These are phyloP conservation scores for Peromyscus nudipes DNA, from an alignment of 2,797 vertebrate species.

Conservation along the genomic window DNA sequence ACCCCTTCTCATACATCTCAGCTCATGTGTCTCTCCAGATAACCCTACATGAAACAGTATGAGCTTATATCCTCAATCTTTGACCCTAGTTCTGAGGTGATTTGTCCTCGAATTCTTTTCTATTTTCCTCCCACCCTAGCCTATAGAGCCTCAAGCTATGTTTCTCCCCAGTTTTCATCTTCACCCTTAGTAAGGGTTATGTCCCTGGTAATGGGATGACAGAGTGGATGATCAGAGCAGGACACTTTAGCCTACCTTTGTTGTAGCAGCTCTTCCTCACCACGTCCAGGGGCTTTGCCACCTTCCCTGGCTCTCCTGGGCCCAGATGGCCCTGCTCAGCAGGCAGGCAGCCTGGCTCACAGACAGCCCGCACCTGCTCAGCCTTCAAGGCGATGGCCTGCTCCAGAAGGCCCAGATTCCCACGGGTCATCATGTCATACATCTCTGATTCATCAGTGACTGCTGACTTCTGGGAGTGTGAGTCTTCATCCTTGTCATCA, in stretches of 20 bases:
- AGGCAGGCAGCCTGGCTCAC: conserved; percentile 90
- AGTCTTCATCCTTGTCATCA: conserved; percentile 93
- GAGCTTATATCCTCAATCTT: not conserved
- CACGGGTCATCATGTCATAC: conserved; percentile 96
- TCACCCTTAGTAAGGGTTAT: not conserved
- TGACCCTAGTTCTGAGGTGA: not conserved
- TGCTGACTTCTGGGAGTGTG: conserved; percentile 92
- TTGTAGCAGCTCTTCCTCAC: conserved; percentile 95
- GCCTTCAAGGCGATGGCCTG: conserved; percentile 98
- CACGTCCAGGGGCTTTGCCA: conserved; percentile 92
- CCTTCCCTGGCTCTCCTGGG: conserved; percentile 91
- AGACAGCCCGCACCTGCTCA: conserved; percentile 94
- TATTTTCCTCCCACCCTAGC: not conserved
- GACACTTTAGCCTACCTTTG: conserved; percentile 90
- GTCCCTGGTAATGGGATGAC: not conserved
- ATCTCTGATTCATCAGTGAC: conserved; percentile 96
- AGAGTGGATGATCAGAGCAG: rapidly evolving
- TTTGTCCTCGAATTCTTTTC: not conserved
- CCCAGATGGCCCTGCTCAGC: conserved; percentile 92
- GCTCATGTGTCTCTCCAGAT: not conserved
- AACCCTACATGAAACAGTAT: rapidly evolving
- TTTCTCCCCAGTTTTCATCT: not conserved
- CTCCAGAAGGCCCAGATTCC: conserved; percentile 98
- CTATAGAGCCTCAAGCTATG: rapidly evolving
- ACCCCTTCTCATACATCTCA: not conserved